phyloP scores from a whole-genome alignment of 2,113 vertebrate genomes.

The Sebastes schlegelii region DNA sequence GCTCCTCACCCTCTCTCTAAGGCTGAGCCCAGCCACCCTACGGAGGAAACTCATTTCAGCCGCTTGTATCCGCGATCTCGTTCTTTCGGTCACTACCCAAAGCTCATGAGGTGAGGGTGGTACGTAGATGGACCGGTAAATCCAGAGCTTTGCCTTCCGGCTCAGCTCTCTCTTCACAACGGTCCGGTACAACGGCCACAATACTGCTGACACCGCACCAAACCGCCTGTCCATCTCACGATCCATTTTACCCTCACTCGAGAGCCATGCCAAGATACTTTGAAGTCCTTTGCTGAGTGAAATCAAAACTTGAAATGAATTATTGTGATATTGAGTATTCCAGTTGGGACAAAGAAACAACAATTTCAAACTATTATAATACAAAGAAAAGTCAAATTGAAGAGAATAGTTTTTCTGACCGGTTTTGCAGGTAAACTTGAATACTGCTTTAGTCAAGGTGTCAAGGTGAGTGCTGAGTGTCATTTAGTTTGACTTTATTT shows the following conservation, averaged over 20 bases:
- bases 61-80: background rate
- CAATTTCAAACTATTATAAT: background rate
- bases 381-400: background rate
- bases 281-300: background rate
- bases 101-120: background rate
- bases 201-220: no score
- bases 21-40: background rate
- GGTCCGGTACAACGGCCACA: no score
- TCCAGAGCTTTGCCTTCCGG: no score
- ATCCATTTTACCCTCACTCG: background rate
- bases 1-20: no score
- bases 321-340: background rate
- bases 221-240: no score
- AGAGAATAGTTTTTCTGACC: background rate
- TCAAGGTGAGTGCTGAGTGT: background rate
- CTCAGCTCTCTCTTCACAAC: no score
- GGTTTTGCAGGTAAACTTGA: background rate
- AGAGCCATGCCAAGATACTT: no score
- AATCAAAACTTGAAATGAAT: background rate
- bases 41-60: background rate
- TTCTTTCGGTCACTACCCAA: background rate
- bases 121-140: no score
- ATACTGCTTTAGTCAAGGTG: background rate
- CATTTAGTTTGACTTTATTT: background rate
- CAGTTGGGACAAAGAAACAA: no score